These are phyloP conservation scores for Bungarus multicinctus DNA, from an alignment of 2,113 vertebrate species.

Conservation along the genomic window DNA sequence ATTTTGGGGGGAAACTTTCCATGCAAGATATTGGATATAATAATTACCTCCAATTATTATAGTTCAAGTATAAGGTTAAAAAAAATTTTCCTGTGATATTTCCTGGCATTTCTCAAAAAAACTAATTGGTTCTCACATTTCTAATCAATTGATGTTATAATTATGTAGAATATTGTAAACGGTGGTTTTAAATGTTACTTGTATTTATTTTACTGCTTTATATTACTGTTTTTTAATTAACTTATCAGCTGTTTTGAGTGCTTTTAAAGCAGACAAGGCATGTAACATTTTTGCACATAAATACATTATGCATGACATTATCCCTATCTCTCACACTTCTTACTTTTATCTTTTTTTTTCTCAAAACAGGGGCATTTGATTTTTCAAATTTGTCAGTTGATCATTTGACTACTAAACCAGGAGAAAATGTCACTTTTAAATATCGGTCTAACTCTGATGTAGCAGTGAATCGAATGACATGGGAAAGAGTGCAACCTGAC, in stretches of 20 bases:
- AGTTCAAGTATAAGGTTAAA: background rate
- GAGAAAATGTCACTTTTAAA: constrained; percentile 66
- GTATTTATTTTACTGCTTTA: background rate
- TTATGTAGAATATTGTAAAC: background rate
- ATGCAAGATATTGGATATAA: background rate
- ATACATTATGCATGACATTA: background rate
- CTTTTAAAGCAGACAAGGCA: background rate
- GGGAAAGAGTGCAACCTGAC: constrained; percentile 71
- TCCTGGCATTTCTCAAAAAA: background rate
- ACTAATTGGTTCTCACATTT: background rate
- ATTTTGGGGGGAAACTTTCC: background rate
- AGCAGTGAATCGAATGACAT: constrained; percentile 48
- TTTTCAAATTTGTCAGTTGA: background rate
- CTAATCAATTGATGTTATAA: background rate
- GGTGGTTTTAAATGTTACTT: background rate
- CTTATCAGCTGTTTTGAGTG: background rate
- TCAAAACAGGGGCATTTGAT: constrained; percentile 55
- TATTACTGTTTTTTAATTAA: background rate
- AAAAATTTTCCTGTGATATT: background rate
- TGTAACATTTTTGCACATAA: background rate
- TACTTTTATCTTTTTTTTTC: background rate
- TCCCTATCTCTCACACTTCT: background rate
- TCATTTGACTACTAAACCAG: constrained; percentile 42
- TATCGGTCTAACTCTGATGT: constrained; percentile 50
- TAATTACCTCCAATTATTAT: background rate